These are phyloP conservation scores for Coreius guichenoti DNA, from an alignment of 2,797 vertebrate genomes.

Conservation along the genomic window DNA sequence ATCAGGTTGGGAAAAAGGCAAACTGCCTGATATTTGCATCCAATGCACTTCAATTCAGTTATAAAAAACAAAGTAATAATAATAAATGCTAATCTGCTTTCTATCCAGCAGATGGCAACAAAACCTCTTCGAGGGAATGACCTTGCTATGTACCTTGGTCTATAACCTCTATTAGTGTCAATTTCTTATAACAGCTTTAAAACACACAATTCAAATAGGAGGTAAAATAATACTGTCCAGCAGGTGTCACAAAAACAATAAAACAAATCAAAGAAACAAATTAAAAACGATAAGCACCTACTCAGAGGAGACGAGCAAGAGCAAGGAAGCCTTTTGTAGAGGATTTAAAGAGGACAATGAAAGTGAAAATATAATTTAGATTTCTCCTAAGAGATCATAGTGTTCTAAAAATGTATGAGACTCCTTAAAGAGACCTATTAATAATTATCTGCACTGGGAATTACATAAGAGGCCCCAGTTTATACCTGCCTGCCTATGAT, in stretches of 20 bases:
- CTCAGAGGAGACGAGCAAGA: slow-evolving; percentile 31
- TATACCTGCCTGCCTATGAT: not conserved
- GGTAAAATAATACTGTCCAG: slow-evolving; percentile 57
- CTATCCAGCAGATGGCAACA: slow-evolving; percentile 50
- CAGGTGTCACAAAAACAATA: slow-evolving; percentile 48
- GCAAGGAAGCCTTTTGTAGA: not conserved
- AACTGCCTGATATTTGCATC: not conserved
- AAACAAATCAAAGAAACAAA: slow-evolving; percentile 21
- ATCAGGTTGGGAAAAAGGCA: not conserved
- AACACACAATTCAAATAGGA: slow-evolving; percentile 33
- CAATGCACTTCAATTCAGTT: slow-evolving; percentile 3
- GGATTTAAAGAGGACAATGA: slow-evolving; percentile 20
- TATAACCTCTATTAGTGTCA: slow-evolving; percentile 19
- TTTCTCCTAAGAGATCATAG: slow-evolving; percentile 42
- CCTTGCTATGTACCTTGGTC: slow-evolving; percentile 4
- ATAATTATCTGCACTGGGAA: slow-evolving; percentile 49
- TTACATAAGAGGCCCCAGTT: slow-evolving; percentile 34
- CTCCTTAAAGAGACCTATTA: slow-evolving; percentile 77
- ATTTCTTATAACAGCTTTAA: slow-evolving; percentile 10
- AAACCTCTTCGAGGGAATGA: slow-evolving; percentile 32
- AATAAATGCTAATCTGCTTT: not conserved
- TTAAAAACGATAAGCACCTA: slow-evolving; percentile 21
- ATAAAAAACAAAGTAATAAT: not conserved
- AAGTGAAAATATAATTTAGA: slow-evolving; percentile 31
- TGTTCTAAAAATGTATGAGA: slow-evolving; percentile 67